A percentile compares a stretch with the other conserved stretches of the same genome.
Conservation (phyloP, 2,113 vertebrate genomes). For the Irena cyanogastra region DNA sequence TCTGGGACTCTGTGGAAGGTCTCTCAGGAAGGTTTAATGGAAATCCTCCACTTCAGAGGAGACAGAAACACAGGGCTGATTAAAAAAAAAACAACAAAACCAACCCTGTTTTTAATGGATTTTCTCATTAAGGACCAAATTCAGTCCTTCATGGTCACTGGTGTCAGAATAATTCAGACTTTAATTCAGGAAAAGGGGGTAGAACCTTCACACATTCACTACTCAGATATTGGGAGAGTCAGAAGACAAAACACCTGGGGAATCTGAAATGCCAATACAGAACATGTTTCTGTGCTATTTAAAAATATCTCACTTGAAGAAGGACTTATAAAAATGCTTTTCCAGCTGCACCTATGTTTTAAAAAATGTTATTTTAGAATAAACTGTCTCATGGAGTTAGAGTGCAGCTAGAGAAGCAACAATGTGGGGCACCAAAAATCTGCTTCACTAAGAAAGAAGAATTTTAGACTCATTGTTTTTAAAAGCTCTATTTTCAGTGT, state of each 20-base stretch:
- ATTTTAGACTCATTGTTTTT: background rate
- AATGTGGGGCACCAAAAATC: fast-evolving
- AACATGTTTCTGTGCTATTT: background rate
- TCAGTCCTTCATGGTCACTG: background rate
- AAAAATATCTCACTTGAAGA: background rate
- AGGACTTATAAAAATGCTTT: background rate
- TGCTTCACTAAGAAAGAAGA: background rate
- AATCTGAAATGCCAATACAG: background rate
- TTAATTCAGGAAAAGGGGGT: background rate
- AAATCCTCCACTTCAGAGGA: background rate
- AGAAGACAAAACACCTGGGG: background rate
- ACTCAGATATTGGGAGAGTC: background rate
- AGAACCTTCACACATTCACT: background rate
- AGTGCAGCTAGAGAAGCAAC: background rate
- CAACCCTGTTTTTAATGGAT: background rate
- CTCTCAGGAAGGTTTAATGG: background rate
- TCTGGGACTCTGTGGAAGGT: background rate
- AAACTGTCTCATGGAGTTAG: background rate
- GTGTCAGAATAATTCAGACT: background rate
- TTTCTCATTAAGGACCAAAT: background rate
- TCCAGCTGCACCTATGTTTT: background rate
- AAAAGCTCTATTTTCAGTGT: background rate
- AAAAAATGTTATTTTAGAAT: background rate
- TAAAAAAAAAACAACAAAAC: background rate
- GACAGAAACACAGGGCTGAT: background rate